phyloP scores from a whole-genome alignment of 2,888 invertebrate species.

The Macrosoma leucophasiata region DNA sequence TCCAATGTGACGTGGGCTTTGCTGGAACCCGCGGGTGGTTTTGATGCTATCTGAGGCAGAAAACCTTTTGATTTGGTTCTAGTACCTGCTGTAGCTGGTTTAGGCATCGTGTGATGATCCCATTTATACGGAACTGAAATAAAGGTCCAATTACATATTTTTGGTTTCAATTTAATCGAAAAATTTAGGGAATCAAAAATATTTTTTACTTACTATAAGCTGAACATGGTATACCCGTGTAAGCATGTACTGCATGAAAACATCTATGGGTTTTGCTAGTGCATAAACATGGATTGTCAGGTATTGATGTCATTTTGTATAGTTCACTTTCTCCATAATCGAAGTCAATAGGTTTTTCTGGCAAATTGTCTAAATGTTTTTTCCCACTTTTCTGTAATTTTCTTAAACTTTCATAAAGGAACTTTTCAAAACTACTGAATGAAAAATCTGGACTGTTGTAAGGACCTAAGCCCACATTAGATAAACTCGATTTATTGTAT shows the following conservation, averaged over 20 bases:
- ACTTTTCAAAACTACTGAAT: constrained; percentile 89
- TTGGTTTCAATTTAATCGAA: too few relatives aligned
- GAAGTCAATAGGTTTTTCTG: constrained; percentile 69
- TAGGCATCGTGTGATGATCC: constrained; percentile 87
- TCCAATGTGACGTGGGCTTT: constrained; percentile 82
- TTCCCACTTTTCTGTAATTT: constrained; percentile 83
- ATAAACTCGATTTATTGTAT: constrained; percentile 84
- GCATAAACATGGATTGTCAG: constrained; percentile 86
- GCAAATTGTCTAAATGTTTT: constrained; percentile 77
- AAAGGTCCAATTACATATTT: not conserved
- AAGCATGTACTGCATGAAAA: constrained; percentile 93
- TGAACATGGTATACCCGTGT: constrained; percentile 91
- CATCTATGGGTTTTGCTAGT: constrained; percentile 92
- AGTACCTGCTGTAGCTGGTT: constrained; percentile 76
- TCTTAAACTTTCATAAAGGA: constrained; percentile 89
- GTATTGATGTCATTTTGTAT: constrained; percentile 78
- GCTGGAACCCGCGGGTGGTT: constrained; percentile 46
- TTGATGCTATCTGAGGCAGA: constrained; percentile 80
- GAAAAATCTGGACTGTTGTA: constrained; percentile 80
- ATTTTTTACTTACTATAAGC: constrained; percentile 89
- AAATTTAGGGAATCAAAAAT: constrained; percentile 1
- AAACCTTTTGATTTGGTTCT: constrained; percentile 71
- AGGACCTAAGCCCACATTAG: constrained; percentile 77
- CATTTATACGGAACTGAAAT: constrained; percentile 80
- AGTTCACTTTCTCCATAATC: constrained; percentile 70